phyloP scores from a whole-genome alignment of 2,113 vertebrate species.

The Recurvirostra avosetta region DNA sequence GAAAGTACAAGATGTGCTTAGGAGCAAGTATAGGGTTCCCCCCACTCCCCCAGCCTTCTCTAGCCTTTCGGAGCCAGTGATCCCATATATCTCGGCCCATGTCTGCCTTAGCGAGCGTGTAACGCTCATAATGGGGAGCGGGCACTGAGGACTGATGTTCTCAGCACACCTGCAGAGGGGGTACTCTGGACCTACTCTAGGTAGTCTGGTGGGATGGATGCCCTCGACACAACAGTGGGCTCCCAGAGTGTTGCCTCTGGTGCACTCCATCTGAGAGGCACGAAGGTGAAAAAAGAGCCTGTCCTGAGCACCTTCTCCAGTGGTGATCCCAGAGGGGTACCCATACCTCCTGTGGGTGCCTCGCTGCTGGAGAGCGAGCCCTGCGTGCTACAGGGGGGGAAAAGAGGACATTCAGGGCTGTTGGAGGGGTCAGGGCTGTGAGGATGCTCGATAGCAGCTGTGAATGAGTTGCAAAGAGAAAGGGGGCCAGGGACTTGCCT shows the following conservation, averaged over 20 bases:
- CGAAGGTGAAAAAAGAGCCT: background rate
- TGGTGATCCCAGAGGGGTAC: background rate
- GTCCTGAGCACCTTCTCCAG: background rate
- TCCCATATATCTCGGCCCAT: rapidly evolving
- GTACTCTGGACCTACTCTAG: background rate
- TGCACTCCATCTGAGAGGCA: too few relatives aligned
- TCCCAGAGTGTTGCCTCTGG: background rate
- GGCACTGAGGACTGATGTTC: background rate
- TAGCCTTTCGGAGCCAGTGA: background rate
- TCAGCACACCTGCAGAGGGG: background rate
- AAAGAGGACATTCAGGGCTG: too few relatives aligned
- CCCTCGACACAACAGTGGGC: rapidly evolving
- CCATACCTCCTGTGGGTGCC: background rate
- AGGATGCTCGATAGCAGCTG: background rate
- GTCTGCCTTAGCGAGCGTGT: rapidly evolving
- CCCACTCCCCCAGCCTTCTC: background rate
- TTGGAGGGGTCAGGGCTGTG: background rate
- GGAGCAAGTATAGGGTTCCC: background rate
- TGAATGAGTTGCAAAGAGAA: too few relatives aligned
- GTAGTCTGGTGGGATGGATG: background rate
- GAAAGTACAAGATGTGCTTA: background rate
- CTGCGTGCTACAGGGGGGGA: background rate
- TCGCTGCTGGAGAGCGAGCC: too few relatives aligned
- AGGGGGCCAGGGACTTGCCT: background rate
- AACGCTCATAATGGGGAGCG: rapidly evolving